phyloP scores from a whole-genome alignment of 2,888 invertebrate genomes.

The Temnothorax unifasciatus region DNA sequence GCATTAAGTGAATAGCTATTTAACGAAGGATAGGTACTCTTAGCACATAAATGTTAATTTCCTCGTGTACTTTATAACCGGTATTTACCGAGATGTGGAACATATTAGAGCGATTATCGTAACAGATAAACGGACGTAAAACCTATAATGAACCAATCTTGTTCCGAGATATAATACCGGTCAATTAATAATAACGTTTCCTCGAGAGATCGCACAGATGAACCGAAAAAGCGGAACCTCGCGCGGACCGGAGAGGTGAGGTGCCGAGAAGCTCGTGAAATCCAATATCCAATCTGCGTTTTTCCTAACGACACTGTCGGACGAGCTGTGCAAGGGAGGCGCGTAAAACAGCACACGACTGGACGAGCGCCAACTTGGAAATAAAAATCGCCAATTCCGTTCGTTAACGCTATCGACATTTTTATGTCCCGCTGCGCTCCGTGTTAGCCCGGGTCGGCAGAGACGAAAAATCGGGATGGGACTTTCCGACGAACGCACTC shows the following conservation, averaged over 20 bases:
- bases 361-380: conserved; percentile 76
- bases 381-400: conserved; percentile 77
- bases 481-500: conserved; percentile 47
- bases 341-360: conserved; percentile 72
- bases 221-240: conserved; percentile 2
- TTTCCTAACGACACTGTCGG: conserved; percentile 74
- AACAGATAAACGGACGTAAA: background rate
- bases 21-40: background rate
- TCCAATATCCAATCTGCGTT: conserved; percentile 77
- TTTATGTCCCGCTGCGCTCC: conserved; percentile 67
- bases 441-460: conserved; percentile 36
- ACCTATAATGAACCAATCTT: background rate
- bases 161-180: conserved; percentile 15
- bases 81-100: background rate
- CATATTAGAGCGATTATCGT: background rate
- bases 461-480: conserved; percentile 45
- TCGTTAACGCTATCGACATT: conserved; percentile 76
- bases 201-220: conserved; percentile 8
- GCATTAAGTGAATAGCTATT: background rate
- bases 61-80: background rate
- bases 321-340: conserved; percentile 65
- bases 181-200: conserved; percentile 43
- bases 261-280: conserved; percentile 61
- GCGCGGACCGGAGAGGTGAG: conserved; percentile 9
- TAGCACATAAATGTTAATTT: background rate